These are phyloP conservation scores for Nylanderia fulva DNA, from an alignment of 1,140 invertebrate genomes.

Conservation along the genomic window DNA sequence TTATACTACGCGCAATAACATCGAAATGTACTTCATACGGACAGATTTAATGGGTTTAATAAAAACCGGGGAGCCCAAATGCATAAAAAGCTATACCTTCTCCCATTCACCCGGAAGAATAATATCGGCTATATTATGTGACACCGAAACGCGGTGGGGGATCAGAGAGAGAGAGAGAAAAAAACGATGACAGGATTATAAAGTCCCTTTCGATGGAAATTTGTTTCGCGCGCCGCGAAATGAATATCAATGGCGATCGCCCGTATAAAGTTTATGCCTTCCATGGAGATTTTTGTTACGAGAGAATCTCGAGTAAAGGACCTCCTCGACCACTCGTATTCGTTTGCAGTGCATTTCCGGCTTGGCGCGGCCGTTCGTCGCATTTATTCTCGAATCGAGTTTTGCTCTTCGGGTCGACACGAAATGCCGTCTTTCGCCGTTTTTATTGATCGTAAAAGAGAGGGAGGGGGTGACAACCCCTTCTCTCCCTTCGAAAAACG, in stretches of 20 bases:
- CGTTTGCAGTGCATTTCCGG: conserved; percentile 24
- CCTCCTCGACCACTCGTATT: not conserved
- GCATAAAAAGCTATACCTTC: conserved; percentile 15
- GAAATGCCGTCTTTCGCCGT: conserved; percentile 44
- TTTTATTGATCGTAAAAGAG: conserved; percentile 65
- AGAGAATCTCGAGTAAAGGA: not conserved
- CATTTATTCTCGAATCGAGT: conserved; percentile 38
- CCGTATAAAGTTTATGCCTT: conserved; percentile 22
- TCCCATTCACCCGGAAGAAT: conserved; percentile 26
- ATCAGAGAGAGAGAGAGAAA: not conserved
- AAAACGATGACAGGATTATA: conserved; percentile 10
- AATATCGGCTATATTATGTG: conserved; percentile 1
- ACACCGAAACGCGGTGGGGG: conserved; percentile 1
- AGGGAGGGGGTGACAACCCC: conserved; percentile 7
- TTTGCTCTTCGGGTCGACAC: conserved; percentile 5
- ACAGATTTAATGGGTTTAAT: conserved; percentile 14
- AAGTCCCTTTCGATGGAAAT: conserved; percentile 29
- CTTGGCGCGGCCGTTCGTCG: not conserved
- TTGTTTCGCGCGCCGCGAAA: conserved; percentile 18
- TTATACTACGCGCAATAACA: not conserved
- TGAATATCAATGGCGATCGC: conserved; percentile 43
- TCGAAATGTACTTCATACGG: not conserved
- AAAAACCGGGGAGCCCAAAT: not conserved
- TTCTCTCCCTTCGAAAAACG: not conserved
- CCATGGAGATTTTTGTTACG: conserved; percentile 32